A percentile compares a stretch with the other conserved stretches of the same genome.
Conservation (phyloP, 2,888 invertebrate genomes). For the Acleris laterana region DNA sequence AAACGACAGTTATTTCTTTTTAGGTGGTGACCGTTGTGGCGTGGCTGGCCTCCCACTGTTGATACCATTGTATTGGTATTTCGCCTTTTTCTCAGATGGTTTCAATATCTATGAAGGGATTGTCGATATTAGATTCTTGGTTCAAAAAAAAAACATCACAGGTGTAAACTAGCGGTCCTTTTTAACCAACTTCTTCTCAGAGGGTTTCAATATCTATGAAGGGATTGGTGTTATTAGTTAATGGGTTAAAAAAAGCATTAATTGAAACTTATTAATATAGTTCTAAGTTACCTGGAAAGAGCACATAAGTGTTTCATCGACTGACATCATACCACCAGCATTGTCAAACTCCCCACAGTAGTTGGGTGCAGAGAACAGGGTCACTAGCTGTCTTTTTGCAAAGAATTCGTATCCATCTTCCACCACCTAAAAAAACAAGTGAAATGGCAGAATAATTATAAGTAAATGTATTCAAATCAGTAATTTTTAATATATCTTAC, state of each 20-base stretch:
- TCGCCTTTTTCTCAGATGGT: constrained; percentile 99
- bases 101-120: constrained; percentile 93
- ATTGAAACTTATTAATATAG: constrained; percentile 8
- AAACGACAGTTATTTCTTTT: constrained; percentile 87
- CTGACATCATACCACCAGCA: constrained; percentile 99
- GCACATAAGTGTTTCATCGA: constrained; percentile 99
- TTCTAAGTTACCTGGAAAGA: constrained; percentile 94
- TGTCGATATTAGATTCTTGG: constrained; percentile 30
- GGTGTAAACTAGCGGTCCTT: constrained; percentile 32
- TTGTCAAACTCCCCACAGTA: constrained; percentile 99
- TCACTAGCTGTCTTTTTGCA: constrained; percentile 98
- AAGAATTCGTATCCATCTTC: constrained; percentile 99
- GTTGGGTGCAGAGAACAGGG: constrained; percentile 99
- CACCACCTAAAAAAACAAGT: constrained; percentile 87
- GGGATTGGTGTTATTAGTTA: constrained; percentile 33
- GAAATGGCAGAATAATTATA: constrained; percentile 17
- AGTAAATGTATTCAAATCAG: neutral
- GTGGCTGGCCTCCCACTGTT: constrained; percentile 94
- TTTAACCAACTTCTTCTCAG: constrained; percentile 89
- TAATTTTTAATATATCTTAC: constrained; percentile 63
- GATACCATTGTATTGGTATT: constrained; percentile 97
- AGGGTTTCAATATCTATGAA: constrained; percentile 98
- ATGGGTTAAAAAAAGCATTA: constrained; percentile 25
- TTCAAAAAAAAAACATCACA: constrained; percentile 36
- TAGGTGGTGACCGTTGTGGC: constrained; percentile 91